phyloP scores from a whole-genome alignment of 2,113 vertebrate species.

The Centropus bengalensis region DNA sequence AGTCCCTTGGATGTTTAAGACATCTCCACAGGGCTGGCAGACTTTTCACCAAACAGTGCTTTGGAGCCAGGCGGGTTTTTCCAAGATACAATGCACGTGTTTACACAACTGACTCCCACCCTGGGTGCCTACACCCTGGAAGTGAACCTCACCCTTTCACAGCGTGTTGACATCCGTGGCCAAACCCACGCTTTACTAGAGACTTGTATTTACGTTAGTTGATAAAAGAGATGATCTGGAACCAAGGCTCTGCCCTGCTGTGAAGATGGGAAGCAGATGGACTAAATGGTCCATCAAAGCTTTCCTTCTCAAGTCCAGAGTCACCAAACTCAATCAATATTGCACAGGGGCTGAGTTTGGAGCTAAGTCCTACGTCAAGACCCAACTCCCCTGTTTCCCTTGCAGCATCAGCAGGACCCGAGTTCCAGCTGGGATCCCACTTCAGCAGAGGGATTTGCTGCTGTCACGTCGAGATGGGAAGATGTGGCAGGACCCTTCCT shows the following conservation, averaged over 20 bases:
- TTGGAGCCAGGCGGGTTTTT: background rate
- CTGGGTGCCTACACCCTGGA: background rate
- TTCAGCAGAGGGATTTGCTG: background rate
- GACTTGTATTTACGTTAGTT: background rate
- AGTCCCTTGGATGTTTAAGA: background rate
- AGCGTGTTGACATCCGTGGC: background rate
- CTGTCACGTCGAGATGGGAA: fast-evolving
- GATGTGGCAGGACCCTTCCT: background rate
- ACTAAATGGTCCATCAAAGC: background rate
- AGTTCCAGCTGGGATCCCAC: background rate
- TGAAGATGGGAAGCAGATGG: background rate
- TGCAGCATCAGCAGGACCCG: background rate
- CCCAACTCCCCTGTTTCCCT: background rate
- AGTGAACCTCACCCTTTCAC: background rate
- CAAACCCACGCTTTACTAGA: background rate
- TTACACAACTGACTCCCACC: background rate
- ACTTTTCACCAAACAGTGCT: background rate
- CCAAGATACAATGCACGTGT: background rate
- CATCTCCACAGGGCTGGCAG: background rate
- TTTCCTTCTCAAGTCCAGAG: background rate
- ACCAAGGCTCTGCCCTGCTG: background rate
- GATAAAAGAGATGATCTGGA: background rate
- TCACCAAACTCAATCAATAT: background rate
- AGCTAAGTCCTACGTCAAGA: background rate
- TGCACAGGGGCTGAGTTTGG: background rate